phyloP scores from a whole-genome alignment of 2,113 vertebrate genomes.

The Tauraco erythrolophus region DNA sequence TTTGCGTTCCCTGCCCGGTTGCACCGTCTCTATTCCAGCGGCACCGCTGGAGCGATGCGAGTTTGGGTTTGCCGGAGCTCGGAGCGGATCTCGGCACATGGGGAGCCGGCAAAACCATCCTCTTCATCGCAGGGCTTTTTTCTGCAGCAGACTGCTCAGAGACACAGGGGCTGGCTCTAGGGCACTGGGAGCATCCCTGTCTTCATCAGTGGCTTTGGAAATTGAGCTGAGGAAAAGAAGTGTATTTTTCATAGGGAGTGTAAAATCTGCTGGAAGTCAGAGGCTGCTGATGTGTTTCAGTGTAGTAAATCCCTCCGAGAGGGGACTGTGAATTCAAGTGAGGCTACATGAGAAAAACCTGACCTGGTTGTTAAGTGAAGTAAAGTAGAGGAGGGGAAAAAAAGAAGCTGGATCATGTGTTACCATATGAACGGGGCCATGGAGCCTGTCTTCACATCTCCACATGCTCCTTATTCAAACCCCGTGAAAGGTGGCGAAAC shows the following conservation, averaged over 20 bases:
- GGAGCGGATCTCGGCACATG: fast-evolving
- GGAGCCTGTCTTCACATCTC: not conserved
- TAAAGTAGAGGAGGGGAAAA: not conserved
- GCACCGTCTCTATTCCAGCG: not conserved
- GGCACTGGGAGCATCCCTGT: not conserved
- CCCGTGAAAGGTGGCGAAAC: not conserved
- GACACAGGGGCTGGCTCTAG: fast-evolving
- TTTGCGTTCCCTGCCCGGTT: not conserved
- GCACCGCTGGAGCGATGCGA: not conserved
- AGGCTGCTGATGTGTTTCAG: not conserved
- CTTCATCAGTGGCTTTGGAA: not conserved
- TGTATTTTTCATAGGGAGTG: not conserved
- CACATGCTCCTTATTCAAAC: not conserved
- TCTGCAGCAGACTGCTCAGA: fast-evolving
- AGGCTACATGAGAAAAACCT: not conserved
- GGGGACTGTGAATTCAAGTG: not conserved
- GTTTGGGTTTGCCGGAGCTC: not conserved
- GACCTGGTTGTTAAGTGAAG: slow-evolving; percentile 24
- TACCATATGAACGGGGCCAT: not conserved
- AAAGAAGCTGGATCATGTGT: not conserved
- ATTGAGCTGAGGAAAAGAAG: not conserved
- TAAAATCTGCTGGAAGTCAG: not conserved
- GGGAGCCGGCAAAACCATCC: not conserved
- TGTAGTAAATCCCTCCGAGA: not conserved
- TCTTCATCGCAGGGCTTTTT: not conserved